Base-by-base conservation (phyloP, 1,140 invertebrate genomes). In the Cydia strobilella region DNA sequence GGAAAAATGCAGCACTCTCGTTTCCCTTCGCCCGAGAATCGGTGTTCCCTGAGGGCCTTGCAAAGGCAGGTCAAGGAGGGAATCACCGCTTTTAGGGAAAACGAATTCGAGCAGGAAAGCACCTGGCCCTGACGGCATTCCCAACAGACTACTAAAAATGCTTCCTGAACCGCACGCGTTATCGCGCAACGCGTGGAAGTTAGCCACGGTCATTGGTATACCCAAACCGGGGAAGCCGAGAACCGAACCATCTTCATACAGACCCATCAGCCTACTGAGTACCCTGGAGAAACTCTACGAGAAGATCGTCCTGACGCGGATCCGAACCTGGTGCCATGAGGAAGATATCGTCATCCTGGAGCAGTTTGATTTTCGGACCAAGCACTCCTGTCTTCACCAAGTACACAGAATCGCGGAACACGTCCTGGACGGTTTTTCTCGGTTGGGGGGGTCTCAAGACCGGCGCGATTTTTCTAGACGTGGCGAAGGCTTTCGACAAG, bases 161-260 rank as follows among this genome's bases (percentile, higher is more conserved):
- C 89, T 87, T 15, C 93, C 82, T 79, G 91, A 94, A 0, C 95
- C 85, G 1, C 95, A 94, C 75, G n/a, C n/a, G n/a, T n/a, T n/a
- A 94, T 88, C n/a, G n/a, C n/a, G n/a, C n/a, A n/a, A n/a, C 51
- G 94, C 10, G 0, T 90, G 85, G 86, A 92, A 92, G 82, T 39
- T 73, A 35, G 88, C 83, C 2, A 85, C 75, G 6, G 73, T 91
- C 3, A 77, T 90, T 3, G 74, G 83, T 0, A 84, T 93, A 20
- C 81, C 66, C 0, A 93, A 93, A 82, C 81, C 84, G 7, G 80
- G 81, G 13, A 93, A 93, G 82, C 31, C 80, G 35, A 54, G 48
- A 42, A 45, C 71, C 0, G 23, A 15, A 1, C 76, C 77, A 7
- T 10, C 51, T 3, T 87, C 76, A 48, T 86, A 83, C 71, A 35